Base-by-base conservation (phyloP, 2,888 invertebrate genomes). In the Pardosa pseudoannulata region DNA sequence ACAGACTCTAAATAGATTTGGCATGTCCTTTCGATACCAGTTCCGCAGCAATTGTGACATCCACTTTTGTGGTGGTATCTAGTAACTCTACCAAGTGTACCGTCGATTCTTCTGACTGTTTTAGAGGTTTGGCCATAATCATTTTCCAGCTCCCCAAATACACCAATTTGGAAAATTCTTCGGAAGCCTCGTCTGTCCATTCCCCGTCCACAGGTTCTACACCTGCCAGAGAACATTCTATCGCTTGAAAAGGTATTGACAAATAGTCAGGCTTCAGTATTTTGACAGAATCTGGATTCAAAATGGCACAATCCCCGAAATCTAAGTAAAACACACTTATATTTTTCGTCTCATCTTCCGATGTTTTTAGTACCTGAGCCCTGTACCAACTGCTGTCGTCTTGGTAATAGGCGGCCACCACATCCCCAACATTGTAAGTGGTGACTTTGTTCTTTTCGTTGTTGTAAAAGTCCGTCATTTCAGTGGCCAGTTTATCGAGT, bases 341-440 rank as follows among this genome's bases (percentile, higher is more conserved):
- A 29, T 83, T 87, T 6, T 89, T 89, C 41, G 65, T 88, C 91
- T 94, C 94, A 70, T 93, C 93, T 32, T 93, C 91, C 76, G 94
- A 92, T 6, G 97, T 94, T n/a, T 78, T 32, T 0, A 83, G 11
- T 3, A 83, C 73, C 91, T 96, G 94, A 0, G 93, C 95, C 89
- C 95, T 93, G 91, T 95, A 96, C 96, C 96, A 97, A 91, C 88
- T 88, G 11, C 94, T 93, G 91, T 97, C 97, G 90, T 94, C 94
- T n/a, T 94, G 93, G 91, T 95, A 97, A 90, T 95, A 94, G 0
- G 96, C 96, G 23, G 96, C 97, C 16, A 97, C 96, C 88, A 96
- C 94, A 91, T 97, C 96, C 0, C 96, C 97, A 81, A 94, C 92
- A 23, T 23, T 36, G 9, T 87, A 41, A 16, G 19, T 31, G 23